Base-by-base conservation (phyloP, 1,140 invertebrate species). In the Anastrepha ludens region DNA sequence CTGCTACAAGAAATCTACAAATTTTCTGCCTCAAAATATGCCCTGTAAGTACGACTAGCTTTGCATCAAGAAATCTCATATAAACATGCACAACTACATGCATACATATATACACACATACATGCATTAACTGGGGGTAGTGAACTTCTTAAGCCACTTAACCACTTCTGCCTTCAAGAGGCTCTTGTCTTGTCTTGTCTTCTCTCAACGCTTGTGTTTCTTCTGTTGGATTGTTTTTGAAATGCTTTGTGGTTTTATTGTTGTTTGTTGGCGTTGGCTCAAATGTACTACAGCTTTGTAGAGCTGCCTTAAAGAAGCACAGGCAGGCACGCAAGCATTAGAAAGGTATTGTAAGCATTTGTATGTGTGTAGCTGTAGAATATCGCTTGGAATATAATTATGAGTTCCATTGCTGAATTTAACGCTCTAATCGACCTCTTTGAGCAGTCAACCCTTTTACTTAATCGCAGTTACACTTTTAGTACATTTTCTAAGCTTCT, bases 111-210 rank as follows among this genome's bases (percentile, higher is more conserved):
- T 74, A n/a, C 13, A 1, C 17, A 47, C n/a, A 2, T n/a, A 50
- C 47, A 6, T 74, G 13, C 17, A 47, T 74, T 74, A 41, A n/a
- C 44, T 74, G 44, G 44, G 65, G 70, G 70, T 5, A 74, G 70
- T 74, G 70, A 74, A 74, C 70, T 74, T 74, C 70, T 74, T 74
- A 74, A 20, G 70, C 44, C 44, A 74, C 70, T 74, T 74, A 74
- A 74, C 41, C 70, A 74, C 70, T 74, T 74, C 41, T 74, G 70
- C 70, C 47, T 74, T 74, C 41, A 74, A 74, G 70, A 4, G 70
- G 70, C n/a, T 74, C 41, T 11, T 29, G 41, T 74, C 70, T 74
- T 74, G 70, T 74, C 17, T 74, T 74, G 70, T 74, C 70, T 74
- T 74, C 8, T 74, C 70, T 50, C 44, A 29, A 29, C 29, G 5